Percentiles rank a stretch among this genome's conserved stretches.
These are phyloP conservation scores for Fregata magnificens DNA, from an alignment of 2,113 vertebrate genomes.

Conservation along the genomic window DNA sequence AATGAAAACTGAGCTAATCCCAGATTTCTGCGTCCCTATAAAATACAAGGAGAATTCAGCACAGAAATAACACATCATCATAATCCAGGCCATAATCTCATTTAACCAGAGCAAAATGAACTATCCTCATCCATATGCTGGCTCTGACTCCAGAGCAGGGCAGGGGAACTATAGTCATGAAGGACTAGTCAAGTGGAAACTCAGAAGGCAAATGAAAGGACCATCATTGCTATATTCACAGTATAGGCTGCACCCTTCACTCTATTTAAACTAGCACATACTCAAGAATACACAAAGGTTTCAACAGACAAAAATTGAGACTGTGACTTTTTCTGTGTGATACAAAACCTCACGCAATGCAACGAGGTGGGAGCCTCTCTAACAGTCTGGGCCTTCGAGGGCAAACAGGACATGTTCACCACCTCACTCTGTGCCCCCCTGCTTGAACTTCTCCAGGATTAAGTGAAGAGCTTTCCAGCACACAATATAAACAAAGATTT, in stretches of 20 bases:
- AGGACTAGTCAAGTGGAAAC: neutral
- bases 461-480: neutral
- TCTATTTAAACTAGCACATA: neutral
- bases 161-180: neutral
- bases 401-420: fast-evolving
- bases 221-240: neutral
- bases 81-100: constrained; percentile 19
- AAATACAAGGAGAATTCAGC: neutral
- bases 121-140: neutral
- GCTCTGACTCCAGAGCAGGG: neutral
- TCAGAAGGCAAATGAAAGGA: neutral
- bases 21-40: neutral
- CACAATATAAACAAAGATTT: neutral
- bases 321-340: neutral
- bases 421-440: fast-evolving
- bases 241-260: neutral
- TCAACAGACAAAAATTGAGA: neutral
- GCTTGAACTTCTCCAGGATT: neutral
- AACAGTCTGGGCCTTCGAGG: neutral
- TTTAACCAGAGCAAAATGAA: neutral
- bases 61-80: neutral
- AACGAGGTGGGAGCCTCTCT: neutral
- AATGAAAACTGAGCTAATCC: constrained; percentile 41
- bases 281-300: neutral
- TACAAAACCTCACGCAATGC: neutral